These are phyloP conservation scores for Lepidocyrtoides sp. DNA, from an alignment of 2,888 invertebrate species.

Conservation along the genomic window DNA sequence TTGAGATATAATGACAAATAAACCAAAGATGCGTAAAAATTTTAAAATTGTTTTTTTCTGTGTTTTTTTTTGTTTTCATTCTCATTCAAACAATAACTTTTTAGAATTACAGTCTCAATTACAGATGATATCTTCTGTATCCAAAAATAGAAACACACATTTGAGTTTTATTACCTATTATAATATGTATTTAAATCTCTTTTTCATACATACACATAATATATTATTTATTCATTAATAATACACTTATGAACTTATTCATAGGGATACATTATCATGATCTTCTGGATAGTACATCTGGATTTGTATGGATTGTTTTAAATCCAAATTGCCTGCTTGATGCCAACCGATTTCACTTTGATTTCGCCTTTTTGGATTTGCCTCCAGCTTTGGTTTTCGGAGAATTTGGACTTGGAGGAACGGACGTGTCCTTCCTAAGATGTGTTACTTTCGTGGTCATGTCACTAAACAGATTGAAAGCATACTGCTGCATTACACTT, in stretches of 20 bases:
- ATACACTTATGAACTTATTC: too few species aligned
- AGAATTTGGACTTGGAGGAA: constrained; percentile 87
- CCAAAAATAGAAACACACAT: background rate
- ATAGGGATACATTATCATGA: too few species aligned
- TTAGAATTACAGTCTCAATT: background rate
- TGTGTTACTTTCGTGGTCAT: constrained; percentile 82
- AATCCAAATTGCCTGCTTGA: too few species aligned
- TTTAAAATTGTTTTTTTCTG: background rate
- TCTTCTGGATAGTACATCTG: too few species aligned
- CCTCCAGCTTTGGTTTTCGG: constrained; percentile 88
- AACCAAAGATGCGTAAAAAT: constrained; percentile 70
- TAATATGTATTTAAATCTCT: background rate
- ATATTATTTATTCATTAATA: background rate
- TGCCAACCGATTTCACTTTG: too few species aligned
- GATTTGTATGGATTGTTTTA: too few species aligned
- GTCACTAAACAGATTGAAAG: constrained; percentile 85
- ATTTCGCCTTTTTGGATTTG: constrained; percentile 91
- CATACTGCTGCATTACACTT: too few species aligned
- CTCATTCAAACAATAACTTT: too few species aligned
- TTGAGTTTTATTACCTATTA: background rate
- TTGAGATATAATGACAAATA: constrained; percentile 64
- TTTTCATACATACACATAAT: background rate
- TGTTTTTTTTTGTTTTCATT: background rate
- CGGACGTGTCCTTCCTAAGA: constrained; percentile 63
- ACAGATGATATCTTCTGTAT: background rate